These are phyloP conservation scores for Herpetotheres cachinnans DNA, from an alignment of 2,113 vertebrate species.

Conservation along the genomic window DNA sequence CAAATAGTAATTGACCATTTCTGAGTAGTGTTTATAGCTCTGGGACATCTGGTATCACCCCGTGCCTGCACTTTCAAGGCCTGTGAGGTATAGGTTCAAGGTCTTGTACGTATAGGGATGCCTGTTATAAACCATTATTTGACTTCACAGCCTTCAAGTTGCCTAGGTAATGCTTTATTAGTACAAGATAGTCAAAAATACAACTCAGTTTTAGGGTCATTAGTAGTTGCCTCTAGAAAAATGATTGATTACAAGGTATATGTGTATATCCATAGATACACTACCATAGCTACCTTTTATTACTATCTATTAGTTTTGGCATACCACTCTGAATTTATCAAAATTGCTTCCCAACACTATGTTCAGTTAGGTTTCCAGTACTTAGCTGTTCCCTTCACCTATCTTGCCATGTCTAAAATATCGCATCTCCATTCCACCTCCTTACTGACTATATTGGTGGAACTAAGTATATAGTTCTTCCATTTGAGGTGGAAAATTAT, in stretches of 20 bases:
- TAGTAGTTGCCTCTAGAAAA: not conserved
- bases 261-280: not conserved
- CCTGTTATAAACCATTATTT: not conserved
- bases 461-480: not conserved
- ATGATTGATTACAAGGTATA: not conserved
- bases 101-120: not conserved
- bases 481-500: not conserved
- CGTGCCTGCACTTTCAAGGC: not conserved
- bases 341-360: not conserved
- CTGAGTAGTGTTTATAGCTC: not conserved
- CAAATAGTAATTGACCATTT: not conserved
- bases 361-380: not conserved
- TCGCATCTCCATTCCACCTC: rapidly evolving
- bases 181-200: not conserved
- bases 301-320: not conserved
- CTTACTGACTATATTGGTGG: not conserved
- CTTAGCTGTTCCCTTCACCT: not conserved
- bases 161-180: not conserved
- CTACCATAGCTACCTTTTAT: not conserved
- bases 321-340: not conserved
- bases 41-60: not conserved
- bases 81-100: not conserved
- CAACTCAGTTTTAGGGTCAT: not conserved
- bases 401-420: not conserved
- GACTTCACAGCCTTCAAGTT: not conserved